Evolutionary conservation across 1,140 invertebrate genomes (phyloP), one percentile per base, ranked within the genome.

Genomic region (Drosophila pseudoananassae): DNA sequence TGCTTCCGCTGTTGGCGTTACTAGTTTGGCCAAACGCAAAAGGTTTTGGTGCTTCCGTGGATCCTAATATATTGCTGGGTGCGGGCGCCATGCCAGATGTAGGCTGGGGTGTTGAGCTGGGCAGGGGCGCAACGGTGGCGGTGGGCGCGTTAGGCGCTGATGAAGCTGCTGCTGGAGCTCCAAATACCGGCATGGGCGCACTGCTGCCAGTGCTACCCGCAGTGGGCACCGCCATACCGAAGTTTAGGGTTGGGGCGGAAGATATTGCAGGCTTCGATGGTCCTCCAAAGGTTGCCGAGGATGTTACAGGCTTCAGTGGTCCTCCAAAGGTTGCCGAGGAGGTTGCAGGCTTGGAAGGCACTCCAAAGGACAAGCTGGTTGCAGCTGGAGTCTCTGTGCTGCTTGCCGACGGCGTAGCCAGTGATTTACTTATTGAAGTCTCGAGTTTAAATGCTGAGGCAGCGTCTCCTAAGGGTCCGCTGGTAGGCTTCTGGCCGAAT

Each of bases 11-110:
- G 25, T 5, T 47, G 38, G 38, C 12, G 40, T 4, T 27, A 29
- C 14, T 23, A 8, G 63, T n/a, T 29, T 76, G 45, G 1, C 78
- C 78, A 57, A 81, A 77, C 14, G 68, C 8, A 23, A 81, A 73
- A 5, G 47, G 33, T 17, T 43, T 43, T 17, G 40, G 14, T 15
- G 40, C 14, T 9, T 43, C 40, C 4, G n/a, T 4, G 6, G 38
- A 4, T 6, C 12, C 8, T 9, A 38, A 4, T 12, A 0, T 6
- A 7, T 20, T 45, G 27, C 49, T 14, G 36, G 31, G 51, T 9
- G 46, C 23, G 7, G 53, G 7, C 5, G 59, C 10, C 4, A 33
- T 4, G 25, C 25, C 25, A n/a, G 33, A 4, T 12, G 33, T n/a
- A 51, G 5, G 46, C 50, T 79, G 75, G 6, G 50, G 25, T n/a